Conservation (phyloP, 2,888 invertebrate species). For the Alloplasta piceator region DNA sequence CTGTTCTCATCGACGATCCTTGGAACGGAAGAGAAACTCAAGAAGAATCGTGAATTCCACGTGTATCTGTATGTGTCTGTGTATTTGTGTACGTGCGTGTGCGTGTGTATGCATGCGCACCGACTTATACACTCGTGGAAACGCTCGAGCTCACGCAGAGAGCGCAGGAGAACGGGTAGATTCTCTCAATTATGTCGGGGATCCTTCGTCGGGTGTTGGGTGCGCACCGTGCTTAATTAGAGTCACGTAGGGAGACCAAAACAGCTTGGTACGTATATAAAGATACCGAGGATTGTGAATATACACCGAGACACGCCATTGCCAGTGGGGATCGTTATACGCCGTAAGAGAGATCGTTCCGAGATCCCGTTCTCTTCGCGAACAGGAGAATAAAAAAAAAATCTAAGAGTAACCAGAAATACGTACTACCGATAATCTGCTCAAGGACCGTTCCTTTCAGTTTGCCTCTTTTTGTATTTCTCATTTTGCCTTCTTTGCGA, state of each 20-base stretch:
- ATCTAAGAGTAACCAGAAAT: not conserved
- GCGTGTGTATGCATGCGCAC: not conserved
- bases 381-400: slow-evolving; percentile 1
- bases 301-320: slow-evolving; percentile 11
- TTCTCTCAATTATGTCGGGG: slow-evolving; percentile 54
- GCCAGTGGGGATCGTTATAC: slow-evolving; percentile 31
- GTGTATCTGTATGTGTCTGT: not conserved
- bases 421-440: not conserved
- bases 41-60: slow-evolving; percentile 20
- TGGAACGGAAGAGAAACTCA: slow-evolving; percentile 27
- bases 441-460: slow-evolving; percentile 8
- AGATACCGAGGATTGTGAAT: slow-evolving; percentile 5
- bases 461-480: not conserved
- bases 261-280: slow-evolving; percentile 23
- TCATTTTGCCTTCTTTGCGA: slow-evolving; percentile 1
- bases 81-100: not conserved
- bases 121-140: slow-evolving; percentile 5
- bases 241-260: slow-evolving; percentile 57
- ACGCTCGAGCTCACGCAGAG: slow-evolving; percentile 14
- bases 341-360: slow-evolving; percentile 7
- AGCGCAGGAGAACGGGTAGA: slow-evolving; percentile 15
- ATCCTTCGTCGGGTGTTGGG: slow-evolving; percentile 37
- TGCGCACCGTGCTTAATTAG: slow-evolving; percentile 55
- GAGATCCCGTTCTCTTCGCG: slow-evolving; percentile 8
- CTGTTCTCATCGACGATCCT: slow-evolving; percentile 5